Base-by-base conservation (phyloP, 2,113 vertebrate genomes). In the Malurus alboscapulatus region DNA sequence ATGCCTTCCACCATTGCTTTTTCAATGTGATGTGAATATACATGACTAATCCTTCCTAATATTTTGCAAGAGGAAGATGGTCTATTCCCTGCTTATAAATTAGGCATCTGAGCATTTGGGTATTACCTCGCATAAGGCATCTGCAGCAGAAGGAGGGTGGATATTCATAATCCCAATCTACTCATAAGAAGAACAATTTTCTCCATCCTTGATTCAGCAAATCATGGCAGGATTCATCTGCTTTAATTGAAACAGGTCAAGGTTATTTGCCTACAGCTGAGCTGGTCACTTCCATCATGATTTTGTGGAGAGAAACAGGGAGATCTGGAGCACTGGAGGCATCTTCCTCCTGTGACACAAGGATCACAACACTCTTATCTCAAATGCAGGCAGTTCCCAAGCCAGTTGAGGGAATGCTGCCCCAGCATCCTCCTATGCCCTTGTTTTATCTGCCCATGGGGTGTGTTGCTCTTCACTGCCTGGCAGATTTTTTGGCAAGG, bases 381-480 rank as follows among this genome's bases (percentile, higher is more conserved):
- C 71, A n/a, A 19, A 45, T 1, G 14, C 53, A 82, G 61, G 13
- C 9, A 7, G 15, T 27, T 73, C 71, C 44, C 32, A 65, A 32
- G 42, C 19, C 40, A 45, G 55, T 1, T 0, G 3, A 73, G 63
- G 36, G 21, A 57, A 5, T 13, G 40, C 17, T 3, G 2, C 38
- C 73, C 55, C 84, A 30, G 22, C 57, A 48, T 18, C 65, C 68
- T 36, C 51, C 38, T 61, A 17, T 50, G 48, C n/a, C 30, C 36
- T 22, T 11, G 0, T 22, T 77, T 53, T 14, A 11, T 21, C 77
- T 65, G 74, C 61, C 86, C 2, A 0, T 30, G 51, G 14, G 65
- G 0, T 18, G 20, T 20, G 44, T 21, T 93, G 68, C 72, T 74
- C 38, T 44, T 66, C 1, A 0, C 55, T 4, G 17, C 59, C 38